These are phyloP conservation scores for Geotrupes spiniger DNA, from an alignment of 2,888 invertebrate genomes.

Conservation along the genomic window DNA sequence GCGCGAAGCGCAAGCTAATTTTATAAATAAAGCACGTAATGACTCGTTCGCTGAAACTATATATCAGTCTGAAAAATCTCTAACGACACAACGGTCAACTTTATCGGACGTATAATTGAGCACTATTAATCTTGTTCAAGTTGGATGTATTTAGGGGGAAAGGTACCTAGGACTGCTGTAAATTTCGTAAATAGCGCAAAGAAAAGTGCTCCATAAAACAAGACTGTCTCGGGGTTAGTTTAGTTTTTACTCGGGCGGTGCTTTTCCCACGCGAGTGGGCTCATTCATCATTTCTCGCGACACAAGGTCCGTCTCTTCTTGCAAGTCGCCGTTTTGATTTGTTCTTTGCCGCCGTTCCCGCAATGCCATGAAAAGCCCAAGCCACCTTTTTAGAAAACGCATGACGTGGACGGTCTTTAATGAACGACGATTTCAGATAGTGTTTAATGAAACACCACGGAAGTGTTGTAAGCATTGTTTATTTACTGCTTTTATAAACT, in stretches of 20 bases:
- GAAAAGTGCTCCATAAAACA: conserved; percentile 34
- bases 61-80: too few species aligned
- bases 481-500: too few species aligned
- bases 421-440: too few species aligned
- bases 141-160: conserved; percentile 1
- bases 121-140: conserved; percentile 14
- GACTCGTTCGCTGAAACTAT: too few species aligned
- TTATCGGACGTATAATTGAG: conserved; percentile 5
- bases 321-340: conserved; percentile 3
- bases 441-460: too few species aligned
- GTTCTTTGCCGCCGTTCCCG: neutral
- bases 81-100: neutral
- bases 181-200: conserved; percentile 30
- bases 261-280: conserved; percentile 33
- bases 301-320: conserved; percentile 19
- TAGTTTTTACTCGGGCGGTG: conserved; percentile 35
- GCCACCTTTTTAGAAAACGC: too few species aligned
- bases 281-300: conserved; percentile 35
- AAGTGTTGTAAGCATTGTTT: too few species aligned
- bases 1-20: too few species aligned
- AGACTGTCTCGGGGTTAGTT: conserved; percentile 33
- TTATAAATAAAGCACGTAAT: too few species aligned
- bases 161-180: conserved; percentile 20
- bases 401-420: too few species aligned
- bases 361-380: too few species aligned